Evolutionary conservation across 2,888 invertebrate genomes (phyloP), one percentile per base, ranked within the genome.

Genomic region (Tenthredo notha): DNA sequence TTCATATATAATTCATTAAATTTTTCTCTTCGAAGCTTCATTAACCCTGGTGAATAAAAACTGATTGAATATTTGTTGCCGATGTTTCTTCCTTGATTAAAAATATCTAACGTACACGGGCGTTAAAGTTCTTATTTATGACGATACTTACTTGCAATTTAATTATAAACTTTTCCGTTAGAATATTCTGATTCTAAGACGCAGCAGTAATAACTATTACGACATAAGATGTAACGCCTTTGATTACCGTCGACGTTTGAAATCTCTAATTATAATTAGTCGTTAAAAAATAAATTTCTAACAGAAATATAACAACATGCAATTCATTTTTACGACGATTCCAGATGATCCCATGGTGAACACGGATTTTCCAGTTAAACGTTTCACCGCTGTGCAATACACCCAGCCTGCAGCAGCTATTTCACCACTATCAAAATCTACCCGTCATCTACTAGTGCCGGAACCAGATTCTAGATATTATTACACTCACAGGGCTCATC

Each of bases 341-440:
- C 87, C 93, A 95, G 95, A 96, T 89, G 95, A 96, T 86, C 95
- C 96, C 91, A 94, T 95, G 87, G 95, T 96, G 85, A 97, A 96
- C 86, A 97, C 97, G 6, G 97, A 97, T 87, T 96, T 96, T 90
- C 97, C 97, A 0, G 95, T 96, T 12, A 95, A 96, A 87, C 96
- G 96, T n/a, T 97, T 96, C 88, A 97, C 97, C 0, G 96, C 96
- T 3, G 95, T 96, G 89, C 96, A 97, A 90, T 97, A 96, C 92
- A 97, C 97, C 1, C 97, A 97, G 92, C 96, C 97, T 84, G 97
- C 97, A 87, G 97, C 97, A 90, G 95, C 95, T 84, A 95, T 95
- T 85, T 96, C 96, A 1, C 95, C 95, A 82, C 93, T 96, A 87
- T 97, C 97, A 25, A 97, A 97, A 93, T 97, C 97, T 15, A 97